A percentile compares a stretch with the other conserved stretches of the same genome.
Evolutionary conservation across 1,140 invertebrate genomes (phyloP).

Genomic region (Aphelenchoides avenae): DNA sequence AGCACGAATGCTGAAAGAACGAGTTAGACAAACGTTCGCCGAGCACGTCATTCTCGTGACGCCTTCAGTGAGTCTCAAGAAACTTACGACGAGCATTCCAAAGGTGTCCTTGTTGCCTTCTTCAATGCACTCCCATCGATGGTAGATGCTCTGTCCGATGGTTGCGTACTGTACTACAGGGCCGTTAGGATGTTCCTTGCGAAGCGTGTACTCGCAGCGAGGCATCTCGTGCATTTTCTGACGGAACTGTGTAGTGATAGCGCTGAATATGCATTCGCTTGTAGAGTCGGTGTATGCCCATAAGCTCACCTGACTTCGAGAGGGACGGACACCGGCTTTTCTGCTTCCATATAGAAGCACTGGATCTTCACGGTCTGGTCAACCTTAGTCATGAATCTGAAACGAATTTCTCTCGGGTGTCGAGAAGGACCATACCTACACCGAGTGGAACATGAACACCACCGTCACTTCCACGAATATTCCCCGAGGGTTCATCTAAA

Average conservation of each 20-base stretch:
- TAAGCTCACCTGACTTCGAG: slow-evolving; percentile 54
- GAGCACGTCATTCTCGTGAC: no score
- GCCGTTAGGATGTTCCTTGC: slow-evolving; percentile 55
- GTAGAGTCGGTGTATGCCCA: not conserved
- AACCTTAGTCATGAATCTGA: slow-evolving; percentile 58
- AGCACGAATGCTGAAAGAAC: slow-evolving; percentile 59
- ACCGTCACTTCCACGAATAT: slow-evolving; percentile 59
- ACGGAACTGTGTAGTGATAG: slow-evolving; percentile 58
- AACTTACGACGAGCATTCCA: slow-evolving; percentile 58
- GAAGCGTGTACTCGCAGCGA: slow-evolving; percentile 53
- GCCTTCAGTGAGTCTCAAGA: no score
- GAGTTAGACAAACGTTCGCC: no score
- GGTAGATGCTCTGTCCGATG: slow-evolving; percentile 53
- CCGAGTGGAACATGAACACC: slow-evolving; percentile 58
- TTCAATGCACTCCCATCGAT: slow-evolving; percentile 58
- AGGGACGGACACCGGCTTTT: slow-evolving; percentile 53
- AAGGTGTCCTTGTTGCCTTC: slow-evolving; percentile 51
- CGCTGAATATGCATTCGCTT: slow-evolving; percentile 39
- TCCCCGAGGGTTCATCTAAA: slow-evolving; percentile 56
- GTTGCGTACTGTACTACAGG: slow-evolving; percentile 55
- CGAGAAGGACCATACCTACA: slow-evolving; percentile 36
- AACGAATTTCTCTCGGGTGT: slow-evolving; percentile 14
- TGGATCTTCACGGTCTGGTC: slow-evolving; percentile 58
- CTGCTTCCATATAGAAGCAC: slow-evolving; percentile 60
- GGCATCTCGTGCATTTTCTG: slow-evolving; percentile 59